A percentile compares a stretch with the other conserved stretches of the same genome.
phyloP scores from a whole-genome alignment of 2,888 invertebrate genomes.

The Melanchra persicariae region DNA sequence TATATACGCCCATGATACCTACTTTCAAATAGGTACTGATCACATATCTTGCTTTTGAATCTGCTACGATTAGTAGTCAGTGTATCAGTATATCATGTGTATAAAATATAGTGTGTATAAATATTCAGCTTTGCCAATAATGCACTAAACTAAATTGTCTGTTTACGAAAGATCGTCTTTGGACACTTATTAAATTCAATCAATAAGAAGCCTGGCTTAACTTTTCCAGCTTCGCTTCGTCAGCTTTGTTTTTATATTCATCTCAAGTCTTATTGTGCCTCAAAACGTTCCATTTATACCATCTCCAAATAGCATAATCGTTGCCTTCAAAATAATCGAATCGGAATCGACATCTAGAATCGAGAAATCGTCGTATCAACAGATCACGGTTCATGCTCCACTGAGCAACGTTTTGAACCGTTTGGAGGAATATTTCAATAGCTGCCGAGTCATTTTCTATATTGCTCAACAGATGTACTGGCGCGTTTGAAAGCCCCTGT shows the following conservation, averaged over 20 bases:
- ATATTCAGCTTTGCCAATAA: no score
- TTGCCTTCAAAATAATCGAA: conserved; percentile 31
- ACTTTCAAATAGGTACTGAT: no score
- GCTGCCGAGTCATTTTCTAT: conserved; percentile 61
- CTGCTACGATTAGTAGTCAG: no score
- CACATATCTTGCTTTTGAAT: no score
- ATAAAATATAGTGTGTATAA: no score
- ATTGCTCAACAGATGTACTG: conserved; percentile 58
- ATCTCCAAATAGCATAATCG: conserved; percentile 13
- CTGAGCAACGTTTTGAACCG: conserved; percentile 52
- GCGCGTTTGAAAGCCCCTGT: conserved; percentile 55
- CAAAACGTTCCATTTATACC: neutral
- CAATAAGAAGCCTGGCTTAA: neutral
- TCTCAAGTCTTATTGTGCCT: neutral
- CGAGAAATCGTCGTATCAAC: conserved; percentile 49
- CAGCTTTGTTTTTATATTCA: neutral
- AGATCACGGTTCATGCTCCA: conserved; percentile 38
- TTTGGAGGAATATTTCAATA: conserved; percentile 61
- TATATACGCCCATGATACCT: no score
- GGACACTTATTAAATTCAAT: neutral
- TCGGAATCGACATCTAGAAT: conserved; percentile 39
- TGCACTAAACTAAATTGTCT: no score
- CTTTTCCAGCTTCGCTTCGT: neutral
- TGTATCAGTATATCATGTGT: no score
- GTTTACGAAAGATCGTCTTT: neutral